Evolutionary conservation across 2,888 invertebrate genomes (phyloP).

Genomic region (Prosapia bicincta): DNA sequence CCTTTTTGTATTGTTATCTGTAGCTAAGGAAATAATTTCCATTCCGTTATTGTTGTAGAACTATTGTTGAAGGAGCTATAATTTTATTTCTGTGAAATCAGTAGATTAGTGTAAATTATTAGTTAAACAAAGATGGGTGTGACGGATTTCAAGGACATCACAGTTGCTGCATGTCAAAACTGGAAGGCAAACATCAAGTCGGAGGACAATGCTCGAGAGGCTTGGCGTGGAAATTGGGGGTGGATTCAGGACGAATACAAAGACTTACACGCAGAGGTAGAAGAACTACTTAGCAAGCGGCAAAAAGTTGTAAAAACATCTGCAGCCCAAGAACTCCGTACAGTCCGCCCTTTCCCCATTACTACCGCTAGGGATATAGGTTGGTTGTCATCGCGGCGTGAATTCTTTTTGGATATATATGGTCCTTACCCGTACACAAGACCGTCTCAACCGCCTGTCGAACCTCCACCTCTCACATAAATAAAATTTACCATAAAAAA

Average conservation of each 20-base stretch:
- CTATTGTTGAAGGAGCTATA: not conserved
- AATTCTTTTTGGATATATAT: constrained; percentile 32
- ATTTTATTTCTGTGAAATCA: not conserved
- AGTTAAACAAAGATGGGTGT: not conserved
- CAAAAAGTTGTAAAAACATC: not conserved
- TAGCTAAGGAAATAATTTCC: no score
- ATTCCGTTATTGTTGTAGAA: no score
- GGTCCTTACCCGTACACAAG: constrained; percentile 33
- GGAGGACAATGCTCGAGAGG: constrained; percentile 14
- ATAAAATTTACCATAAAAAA: no score
- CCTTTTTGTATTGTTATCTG: no score
- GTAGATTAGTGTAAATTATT: no score
- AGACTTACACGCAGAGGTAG: constrained; percentile 2
- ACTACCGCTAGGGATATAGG: constrained; percentile 29
- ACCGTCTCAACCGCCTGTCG: constrained; percentile 2
- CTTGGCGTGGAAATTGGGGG: constrained; percentile 15
- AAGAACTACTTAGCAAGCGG: constrained; percentile 6
- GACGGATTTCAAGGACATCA: constrained; percentile 3
- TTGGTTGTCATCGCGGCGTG: constrained; percentile 30
- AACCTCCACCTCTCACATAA: constrained; percentile 18
- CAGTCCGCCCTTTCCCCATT: constrained; percentile 16
- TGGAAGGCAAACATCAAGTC: constrained; percentile 19
- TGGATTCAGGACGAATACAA: constrained; percentile 19
- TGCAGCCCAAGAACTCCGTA: constrained; percentile 2
- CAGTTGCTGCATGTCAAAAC: constrained; percentile 18